Base-by-base conservation (phyloP, 92 coral and sea anemone species). In the Anthopleura xanthogrammica region DNA sequence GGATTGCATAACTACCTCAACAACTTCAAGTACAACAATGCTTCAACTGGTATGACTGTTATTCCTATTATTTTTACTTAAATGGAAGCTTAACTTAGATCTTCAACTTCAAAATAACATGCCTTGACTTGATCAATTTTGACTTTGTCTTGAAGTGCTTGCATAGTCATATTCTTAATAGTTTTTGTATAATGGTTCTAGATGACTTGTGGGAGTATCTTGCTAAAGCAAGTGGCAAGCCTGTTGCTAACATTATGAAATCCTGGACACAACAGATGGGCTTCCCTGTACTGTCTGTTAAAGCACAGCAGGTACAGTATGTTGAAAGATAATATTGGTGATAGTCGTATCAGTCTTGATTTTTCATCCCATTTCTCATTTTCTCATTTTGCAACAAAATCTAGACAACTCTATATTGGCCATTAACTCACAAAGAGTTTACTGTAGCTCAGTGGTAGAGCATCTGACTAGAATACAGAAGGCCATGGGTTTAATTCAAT, bases 191-290 rank as follows among this genome's bases (percentile, higher is more conserved):
- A 29, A 14, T 83, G 7, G 46, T 29, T 78, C 46, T 80, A 97
- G 99, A 92, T 84, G 99, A 97, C 83, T 79, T 97, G 41, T 97
- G 99, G 99, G 90, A 85, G 12, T 85, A 92, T 64, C 80, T 97
- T 22, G 91, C 91, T 11, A 87, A 88, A 40, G 95, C 95, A 17
- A 94, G 99, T 83, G 91, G 93, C 73, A 97, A 97, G 77, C 95
- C 97, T 66, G 92, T 97, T 24, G 95, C 92, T 48, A 89, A 85
- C 12, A 87, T 97, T 80, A 97, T 97, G 99, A 92, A 85, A 40
- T 86, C 99, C 40, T 97, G 99, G 99, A 97, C 99, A 16, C 91
- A 92, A 71, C 97, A 97, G 85, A 97, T 97, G 99, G 99, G 99
- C 41, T 97, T 90, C 82, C 99, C 99, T 11, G 99, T 97, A 52